phyloP scores from a whole-genome alignment of 2,888 invertebrate genomes.

The Caenorhabditis sp. region DNA sequence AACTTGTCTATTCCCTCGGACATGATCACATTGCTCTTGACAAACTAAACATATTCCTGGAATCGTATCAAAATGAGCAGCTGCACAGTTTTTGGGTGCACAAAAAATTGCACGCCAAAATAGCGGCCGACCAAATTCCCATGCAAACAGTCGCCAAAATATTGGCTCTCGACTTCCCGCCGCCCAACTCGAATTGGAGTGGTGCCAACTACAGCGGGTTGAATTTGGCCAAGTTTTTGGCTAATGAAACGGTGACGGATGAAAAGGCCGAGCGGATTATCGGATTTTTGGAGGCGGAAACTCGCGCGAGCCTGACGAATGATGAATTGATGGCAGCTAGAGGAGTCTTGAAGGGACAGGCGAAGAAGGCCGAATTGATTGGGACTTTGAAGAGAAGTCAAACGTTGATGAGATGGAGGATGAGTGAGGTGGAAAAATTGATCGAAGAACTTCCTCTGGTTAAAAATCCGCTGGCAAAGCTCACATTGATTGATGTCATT shows the following conservation, averaged over 20 bases:
- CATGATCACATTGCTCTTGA: conserved; percentile 30
- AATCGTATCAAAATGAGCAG: conserved; percentile 25
- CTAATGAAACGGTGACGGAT: conserved; percentile 25
- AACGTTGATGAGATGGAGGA: conserved; percentile 32
- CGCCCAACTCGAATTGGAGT: not conserved
- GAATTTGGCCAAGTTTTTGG: conserved; percentile 22
- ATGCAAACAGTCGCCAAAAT: conserved; percentile 20
- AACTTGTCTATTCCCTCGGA: conserved; percentile 12
- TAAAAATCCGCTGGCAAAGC: conserved; percentile 4
- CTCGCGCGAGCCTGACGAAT: conserved; percentile 7
- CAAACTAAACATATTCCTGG: conserved; percentile 16
- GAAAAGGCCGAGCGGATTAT: conserved; percentile 14
- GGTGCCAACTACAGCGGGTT: conserved; percentile 9
- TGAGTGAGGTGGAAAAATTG: conserved; percentile 9
- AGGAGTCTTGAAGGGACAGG: conserved; percentile 2
- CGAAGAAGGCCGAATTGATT: conserved; percentile 23
- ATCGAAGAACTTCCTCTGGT: conserved; percentile 15
- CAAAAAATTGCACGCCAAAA: not conserved
- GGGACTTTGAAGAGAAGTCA: conserved; percentile 26
- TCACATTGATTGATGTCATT: conserved; percentile 17
- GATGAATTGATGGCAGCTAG: conserved; percentile 23
- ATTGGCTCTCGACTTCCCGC: conserved; percentile 20
- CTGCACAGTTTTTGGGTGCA: not conserved
- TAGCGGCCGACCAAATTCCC: not conserved
- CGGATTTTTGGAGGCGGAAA: conserved; percentile 16